Evolutionary conservation across 2,797 vertebrate species (phyloP), one percentile per base, ranked within the genome.

Genomic region (Falco peregrinus): DNA sequence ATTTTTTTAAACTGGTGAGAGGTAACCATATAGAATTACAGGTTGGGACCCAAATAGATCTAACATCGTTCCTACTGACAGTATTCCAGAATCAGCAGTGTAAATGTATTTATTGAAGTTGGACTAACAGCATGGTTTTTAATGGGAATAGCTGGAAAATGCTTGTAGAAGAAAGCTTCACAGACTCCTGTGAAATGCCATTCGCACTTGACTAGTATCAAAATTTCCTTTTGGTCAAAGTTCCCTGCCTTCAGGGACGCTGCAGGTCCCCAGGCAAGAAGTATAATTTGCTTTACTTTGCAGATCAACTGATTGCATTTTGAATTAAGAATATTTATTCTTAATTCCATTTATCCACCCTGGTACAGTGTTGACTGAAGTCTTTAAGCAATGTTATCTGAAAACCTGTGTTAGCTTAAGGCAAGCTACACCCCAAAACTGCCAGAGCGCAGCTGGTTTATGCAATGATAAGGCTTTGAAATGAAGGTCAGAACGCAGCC

Each of bases 311-410:
- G 84, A 94, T 87, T 93, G 70, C 25, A 61, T 93, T 91, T 93
- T 91, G 79, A 93, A 85, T 91, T 63, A 63, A 91, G 82, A 93
- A 82, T 84, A 93, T 90, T 87, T 95, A 65, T 92, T 94, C 76
- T 83, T 96, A 93, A 81, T 94, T 89, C 75, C 87, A 0, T 90
- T 90, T 91, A 59, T 86, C 89, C 61, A 90, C 77, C 59, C 78
- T 41, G 78, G 87, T 81, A 83, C 0, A 2, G 20, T 89, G 68
- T 96, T 96, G 95, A 94, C 92, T 83, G 39, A 95, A 91, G 93
- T 94, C 68, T 95, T 95, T 95, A 89, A 90, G 92, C 61, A 96
- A 84, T 78, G 84, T 96, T 97, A 97, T 97, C 97, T 95, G 51
- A 76, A 90, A 74, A 41, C 35, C 47, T 85, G 83, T 95, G 65